Conservation (phyloP, 1,140 invertebrate genomes). For the Pseudomyrmex gracilis region DNA sequence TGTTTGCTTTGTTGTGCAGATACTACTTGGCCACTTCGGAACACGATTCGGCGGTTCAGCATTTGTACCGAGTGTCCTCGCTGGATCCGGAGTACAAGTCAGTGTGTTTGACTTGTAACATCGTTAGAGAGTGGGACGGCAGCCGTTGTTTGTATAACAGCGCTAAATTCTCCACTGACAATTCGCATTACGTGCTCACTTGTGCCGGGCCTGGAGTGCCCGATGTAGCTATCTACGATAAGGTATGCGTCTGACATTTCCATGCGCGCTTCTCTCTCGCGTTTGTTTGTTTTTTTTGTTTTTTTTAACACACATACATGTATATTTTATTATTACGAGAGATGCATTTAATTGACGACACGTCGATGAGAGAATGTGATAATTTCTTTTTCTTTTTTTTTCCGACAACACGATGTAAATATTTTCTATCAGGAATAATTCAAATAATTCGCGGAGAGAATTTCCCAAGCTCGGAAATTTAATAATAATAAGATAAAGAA, state of each 20-base stretch:
- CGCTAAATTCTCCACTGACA: constrained; percentile 89
- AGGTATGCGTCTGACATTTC: constrained; percentile 71
- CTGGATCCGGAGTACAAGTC: constrained; percentile 75
- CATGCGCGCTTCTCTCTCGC: neutral
- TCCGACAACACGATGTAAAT: no score
- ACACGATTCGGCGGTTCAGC: constrained; percentile 87
- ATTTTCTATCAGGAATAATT: no score
- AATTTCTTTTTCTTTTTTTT: no score
- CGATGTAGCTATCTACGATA: constrained; percentile 85
- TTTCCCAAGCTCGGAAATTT: no score
- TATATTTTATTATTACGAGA: no score
- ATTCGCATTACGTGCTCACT: constrained; percentile 89
- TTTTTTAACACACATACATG: neutral
- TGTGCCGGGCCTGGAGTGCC: constrained; percentile 91
- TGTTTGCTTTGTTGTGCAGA: constrained; percentile 79
- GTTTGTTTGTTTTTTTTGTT: no score
- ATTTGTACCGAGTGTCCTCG: constrained; percentile 87
- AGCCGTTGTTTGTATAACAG: constrained; percentile 89
- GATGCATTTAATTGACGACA: no score
- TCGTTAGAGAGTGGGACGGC: constrained; percentile 84
- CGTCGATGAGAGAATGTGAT: no score
- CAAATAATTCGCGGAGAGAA: neutral
- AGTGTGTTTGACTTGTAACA: constrained; percentile 87
- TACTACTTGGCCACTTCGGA: constrained; percentile 89
- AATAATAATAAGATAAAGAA: neutral